A percentile compares a stretch with the other conserved stretches of the same genome.
These are phyloP conservation scores for Blastobasis adustella DNA, from an alignment of 2,888 invertebrate species.

Conservation along the genomic window DNA sequence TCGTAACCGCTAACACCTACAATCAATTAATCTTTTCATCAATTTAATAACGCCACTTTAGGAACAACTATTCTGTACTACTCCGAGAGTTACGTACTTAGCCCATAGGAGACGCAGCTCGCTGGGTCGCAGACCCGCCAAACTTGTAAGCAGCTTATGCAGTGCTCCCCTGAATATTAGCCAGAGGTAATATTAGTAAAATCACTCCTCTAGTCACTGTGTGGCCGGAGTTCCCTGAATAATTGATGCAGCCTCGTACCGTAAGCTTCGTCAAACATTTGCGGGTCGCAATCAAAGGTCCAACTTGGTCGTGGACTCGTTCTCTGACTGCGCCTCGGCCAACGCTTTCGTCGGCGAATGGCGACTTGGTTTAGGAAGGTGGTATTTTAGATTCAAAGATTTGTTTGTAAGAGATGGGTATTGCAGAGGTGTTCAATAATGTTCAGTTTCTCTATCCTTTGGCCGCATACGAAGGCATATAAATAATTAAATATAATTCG, in stretches of 20 bases:
- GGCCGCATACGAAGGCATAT: too few species aligned
- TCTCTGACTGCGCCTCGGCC: not conserved
- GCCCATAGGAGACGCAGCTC: constrained; percentile 8
- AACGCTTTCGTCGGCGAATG: too few species aligned
- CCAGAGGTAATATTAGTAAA: constrained; percentile 50
- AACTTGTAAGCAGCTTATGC: constrained; percentile 67
- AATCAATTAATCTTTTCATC: constrained; percentile 46
- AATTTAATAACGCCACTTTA: constrained; percentile 50
- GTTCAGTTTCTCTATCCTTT: too few species aligned
- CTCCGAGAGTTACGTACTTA: constrained; percentile 23
- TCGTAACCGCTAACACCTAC: constrained; percentile 20
- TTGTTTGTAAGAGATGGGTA: too few species aligned
- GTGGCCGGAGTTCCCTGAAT: constrained; percentile 63
- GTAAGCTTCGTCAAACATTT: constrained; percentile 62
- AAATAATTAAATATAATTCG: too few species aligned
- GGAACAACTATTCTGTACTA: constrained; percentile 21
- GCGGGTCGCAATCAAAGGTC: constrained; percentile 65
- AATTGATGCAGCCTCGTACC: constrained; percentile 47
- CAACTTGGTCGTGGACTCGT: constrained; percentile 35
- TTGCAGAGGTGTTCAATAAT: too few species aligned
- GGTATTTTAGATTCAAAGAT: too few species aligned
- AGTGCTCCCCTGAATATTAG: constrained; percentile 24
- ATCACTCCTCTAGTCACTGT: constrained; percentile 53
- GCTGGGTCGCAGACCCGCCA: constrained; percentile 14
- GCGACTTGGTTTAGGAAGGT: too few species aligned